phyloP scores from a whole-genome alignment of 2,888 invertebrate species.

The Rhamnusium bicolor region DNA sequence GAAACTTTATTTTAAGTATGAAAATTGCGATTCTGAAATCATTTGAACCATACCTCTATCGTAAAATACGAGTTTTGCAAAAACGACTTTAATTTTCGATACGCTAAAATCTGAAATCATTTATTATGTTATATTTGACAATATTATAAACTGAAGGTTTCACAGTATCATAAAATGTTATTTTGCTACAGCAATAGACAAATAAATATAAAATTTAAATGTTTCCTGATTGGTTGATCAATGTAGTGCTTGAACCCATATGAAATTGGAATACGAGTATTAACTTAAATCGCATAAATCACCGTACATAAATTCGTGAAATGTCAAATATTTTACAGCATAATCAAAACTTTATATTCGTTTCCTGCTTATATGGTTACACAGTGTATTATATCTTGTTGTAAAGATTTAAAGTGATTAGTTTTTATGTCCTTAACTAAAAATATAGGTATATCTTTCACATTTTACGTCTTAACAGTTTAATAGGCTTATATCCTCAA shows the following conservation, averaged over 20 bases:
- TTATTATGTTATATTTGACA: neutral
- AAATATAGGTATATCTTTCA: neutral
- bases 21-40: too few relatives aligned
- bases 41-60: too few relatives aligned
- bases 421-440: constrained; percentile 25
- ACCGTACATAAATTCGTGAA: constrained; percentile 23
- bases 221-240: neutral
- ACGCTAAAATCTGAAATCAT: too few relatives aligned
- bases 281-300: constrained; percentile 20
- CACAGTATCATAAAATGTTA: neutral
- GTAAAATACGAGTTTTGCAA: too few relatives aligned
- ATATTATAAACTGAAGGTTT: too few relatives aligned
- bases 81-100: too few relatives aligned
- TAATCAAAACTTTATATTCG: constrained; percentile 30
- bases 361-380: constrained; percentile 28
- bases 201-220: constrained; percentile 12
- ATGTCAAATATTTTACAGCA: constrained; percentile 26
- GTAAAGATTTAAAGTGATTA: constrained; percentile 29
- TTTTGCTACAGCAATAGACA: neutral
- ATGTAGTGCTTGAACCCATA: constrained; percentile 4
- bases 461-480: neutral
- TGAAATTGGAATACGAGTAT: constrained; percentile 21
- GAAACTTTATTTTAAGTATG: too few relatives aligned
- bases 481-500: constrained; percentile 8
- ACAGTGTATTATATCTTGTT: constrained; percentile 30